These are phyloP conservation scores for Acomys russatus DNA, from an alignment of 2,797 vertebrate species.

Conservation along the genomic window DNA sequence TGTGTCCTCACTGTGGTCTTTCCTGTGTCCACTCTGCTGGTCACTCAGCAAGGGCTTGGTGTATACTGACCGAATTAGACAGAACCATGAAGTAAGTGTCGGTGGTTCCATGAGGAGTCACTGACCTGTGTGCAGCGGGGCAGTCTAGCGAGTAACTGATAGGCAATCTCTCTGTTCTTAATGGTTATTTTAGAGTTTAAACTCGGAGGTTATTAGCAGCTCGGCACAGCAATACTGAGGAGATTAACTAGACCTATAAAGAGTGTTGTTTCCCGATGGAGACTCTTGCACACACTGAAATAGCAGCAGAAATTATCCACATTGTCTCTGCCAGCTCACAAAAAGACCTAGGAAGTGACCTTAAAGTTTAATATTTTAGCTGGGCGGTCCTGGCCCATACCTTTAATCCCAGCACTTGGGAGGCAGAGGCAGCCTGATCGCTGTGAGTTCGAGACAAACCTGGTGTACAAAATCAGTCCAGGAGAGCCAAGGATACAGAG, in stretches of 20 bases:
- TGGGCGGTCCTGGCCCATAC: too few relatives aligned
- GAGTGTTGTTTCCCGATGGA: conserved; percentile 1
- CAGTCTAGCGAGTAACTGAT: conserved; percentile 40
- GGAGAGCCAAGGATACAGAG: too few relatives aligned
- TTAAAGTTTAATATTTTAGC: conserved; percentile 20
- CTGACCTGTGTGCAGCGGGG: background rate
- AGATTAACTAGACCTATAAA: conserved; percentile 48
- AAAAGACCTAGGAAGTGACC: conserved; percentile 44
- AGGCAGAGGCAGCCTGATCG: too few relatives aligned
- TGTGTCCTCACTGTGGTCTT: background rate
- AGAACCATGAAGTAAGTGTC: background rate
- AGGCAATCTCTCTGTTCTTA: conserved; percentile 51
- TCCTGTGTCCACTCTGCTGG: background rate
- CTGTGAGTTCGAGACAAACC: too few relatives aligned
- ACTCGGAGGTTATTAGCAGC: conserved; percentile 17
- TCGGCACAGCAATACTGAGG: background rate
- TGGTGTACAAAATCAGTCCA: too few relatives aligned
- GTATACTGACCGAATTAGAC: background rate
- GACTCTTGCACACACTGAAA: conserved; percentile 27
- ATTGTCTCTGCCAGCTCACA: conserved; percentile 32
- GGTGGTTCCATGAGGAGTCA: background rate
- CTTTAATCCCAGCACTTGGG: too few relatives aligned
- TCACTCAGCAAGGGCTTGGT: background rate
- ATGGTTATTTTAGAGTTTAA: conserved; percentile 55
- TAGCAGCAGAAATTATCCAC: background rate